Evolutionary conservation across 2,888 invertebrate genomes (phyloP), one percentile per base, ranked within the genome.

Genomic region (Nomada ferruginata): DNA sequence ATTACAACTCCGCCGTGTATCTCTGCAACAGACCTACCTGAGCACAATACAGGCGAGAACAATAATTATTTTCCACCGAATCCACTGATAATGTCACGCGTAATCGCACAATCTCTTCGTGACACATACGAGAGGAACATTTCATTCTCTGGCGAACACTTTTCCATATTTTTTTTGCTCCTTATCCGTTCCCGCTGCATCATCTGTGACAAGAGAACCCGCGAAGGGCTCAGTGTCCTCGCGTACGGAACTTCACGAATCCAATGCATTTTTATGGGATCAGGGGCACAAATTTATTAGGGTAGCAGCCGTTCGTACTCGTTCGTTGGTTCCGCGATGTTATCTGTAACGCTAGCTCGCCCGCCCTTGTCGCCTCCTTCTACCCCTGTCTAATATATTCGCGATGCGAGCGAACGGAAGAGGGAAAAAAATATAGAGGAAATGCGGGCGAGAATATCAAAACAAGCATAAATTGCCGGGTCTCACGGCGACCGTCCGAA

Each of bases 181-280:
- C 36, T 29, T n/a, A n/a, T 18, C 23, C 42, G 15, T 36, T 65
- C 42, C 42, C 44, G 18, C 44, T 29, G 29, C 29, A 10, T 18
- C 47, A 60, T 18, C 44, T 11, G 60, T 44, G n/a, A 9, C 61
- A 18, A 61, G 42, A 29, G 13, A 7, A 47, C 11, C 65, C 11
- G 15, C 11, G 36, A 9, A 53, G 42, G 42, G 23, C 66, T 55
- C 29, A 72, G 50, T 23, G 26, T 15, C n/a, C 47, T 29, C 73
- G 29, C 68, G 79, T 72, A 76, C 26, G 64, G 60, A 70, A 79
- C 81, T 79, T 83, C 72, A 70, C 83, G 89, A 88, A 91, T 88
- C 87, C 91, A 91, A 92, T 92, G 91, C 91, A 92, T 92, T 92
- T 92, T 91, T 91, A 92, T 91, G 87, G 90, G 90, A 91, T 91